Base-by-base conservation (phyloP, 2,888 invertebrate species). In the Hemithea aestivaria region DNA sequence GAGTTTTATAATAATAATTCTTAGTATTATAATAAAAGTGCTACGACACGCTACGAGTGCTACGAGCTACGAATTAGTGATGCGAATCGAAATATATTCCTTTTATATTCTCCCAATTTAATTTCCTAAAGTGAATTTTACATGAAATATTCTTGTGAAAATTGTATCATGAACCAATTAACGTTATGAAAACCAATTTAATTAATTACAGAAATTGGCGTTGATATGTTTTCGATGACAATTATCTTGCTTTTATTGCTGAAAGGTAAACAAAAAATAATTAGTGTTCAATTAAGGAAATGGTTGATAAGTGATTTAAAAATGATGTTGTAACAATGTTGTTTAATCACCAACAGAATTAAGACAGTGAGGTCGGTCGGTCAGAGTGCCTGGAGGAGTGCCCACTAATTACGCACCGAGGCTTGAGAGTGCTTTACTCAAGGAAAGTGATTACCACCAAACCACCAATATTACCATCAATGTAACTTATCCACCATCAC, bases 121-220 rank as follows among this genome's bases (percentile, higher is more conserved):
- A 27, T 34, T 34, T 20, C 8, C 2, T 10, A 10, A 21, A 20
- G 21, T 21, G 11, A 27, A 9, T 22, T 34, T 31, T 27, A 11
- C 4, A 23, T 40, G 16, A 20, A 28, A 33, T 6, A 26, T 33
- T 20, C 25, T 10, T 16, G 6, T 1, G 10, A 26, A 10, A 24
- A 25, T 29, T 30, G 8, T 35, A 8, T n/a, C 8, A 2, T 2
- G 22, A 22, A 21, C 9, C 28, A 40, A 39, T 39, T 29, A 31
- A 33, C 20, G 30, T 32, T 32, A 32, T 16, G 29, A 30, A 25
- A 44, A 27, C 40, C 36, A 40, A 45, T 50, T 47, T 7, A 35
- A 30, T 30, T 27, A 37, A 45, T 50, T 33, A 45, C 16, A 32
- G 9, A 30, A 50, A 47, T 45, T 45, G 37, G 7, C 39, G 43